A percentile compares a stretch with the other conserved stretches of the same genome.
Evolutionary conservation across 2,888 invertebrate genomes (phyloP).

Genomic region (Amorpha juglandis): DNA sequence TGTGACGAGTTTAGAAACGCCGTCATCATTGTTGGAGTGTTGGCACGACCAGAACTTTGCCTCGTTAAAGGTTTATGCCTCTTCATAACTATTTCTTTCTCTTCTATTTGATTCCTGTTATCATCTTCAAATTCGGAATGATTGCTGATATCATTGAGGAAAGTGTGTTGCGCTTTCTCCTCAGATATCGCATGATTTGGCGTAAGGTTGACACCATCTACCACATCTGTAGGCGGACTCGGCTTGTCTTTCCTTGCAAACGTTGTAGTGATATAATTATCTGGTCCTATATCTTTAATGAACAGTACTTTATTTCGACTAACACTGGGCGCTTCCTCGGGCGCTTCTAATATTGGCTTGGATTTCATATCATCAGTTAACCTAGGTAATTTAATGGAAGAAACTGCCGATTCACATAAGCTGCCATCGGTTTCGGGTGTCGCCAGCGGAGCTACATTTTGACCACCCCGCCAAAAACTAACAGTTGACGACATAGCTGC

Average conservation of each 20-base stretch:
- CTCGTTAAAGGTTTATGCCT: conserved; percentile 89
- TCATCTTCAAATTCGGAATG: conserved; percentile 80
- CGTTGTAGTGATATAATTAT: conserved; percentile 89
- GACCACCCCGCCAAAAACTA: conserved; percentile 73
- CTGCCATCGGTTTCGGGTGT: conserved; percentile 86
- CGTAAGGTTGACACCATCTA: conserved; percentile 65
- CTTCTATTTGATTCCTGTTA: conserved; percentile 78
- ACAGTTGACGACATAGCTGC: conserved; percentile 68
- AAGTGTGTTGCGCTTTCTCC: conserved; percentile 78
- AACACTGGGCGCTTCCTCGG: conserved; percentile 68
- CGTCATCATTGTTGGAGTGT: conserved; percentile 79
- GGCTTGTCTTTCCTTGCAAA: conserved; percentile 79
- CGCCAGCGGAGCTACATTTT: conserved; percentile 82
- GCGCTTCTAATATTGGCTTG: conserved; percentile 68
- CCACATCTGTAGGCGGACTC: conserved; percentile 53
- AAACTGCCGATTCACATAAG: conserved; percentile 82
- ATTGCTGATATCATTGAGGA: conserved; percentile 77
- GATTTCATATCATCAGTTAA: conserved; percentile 71
- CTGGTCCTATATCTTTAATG: conserved; percentile 88
- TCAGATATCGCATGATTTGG: conserved; percentile 76
- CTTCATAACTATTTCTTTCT: conserved; percentile 81
- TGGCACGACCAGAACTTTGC: conserved; percentile 85
- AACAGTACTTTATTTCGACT: conserved; percentile 84
- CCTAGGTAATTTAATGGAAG: conserved; percentile 79
- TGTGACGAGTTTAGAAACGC: conserved; percentile 78